A percentile compares a stretch with the other conserved stretches of the same genome.
Evolutionary conservation across 2,888 invertebrate species (phyloP).

Genomic region (Xanthostigma xanthostigma): DNA sequence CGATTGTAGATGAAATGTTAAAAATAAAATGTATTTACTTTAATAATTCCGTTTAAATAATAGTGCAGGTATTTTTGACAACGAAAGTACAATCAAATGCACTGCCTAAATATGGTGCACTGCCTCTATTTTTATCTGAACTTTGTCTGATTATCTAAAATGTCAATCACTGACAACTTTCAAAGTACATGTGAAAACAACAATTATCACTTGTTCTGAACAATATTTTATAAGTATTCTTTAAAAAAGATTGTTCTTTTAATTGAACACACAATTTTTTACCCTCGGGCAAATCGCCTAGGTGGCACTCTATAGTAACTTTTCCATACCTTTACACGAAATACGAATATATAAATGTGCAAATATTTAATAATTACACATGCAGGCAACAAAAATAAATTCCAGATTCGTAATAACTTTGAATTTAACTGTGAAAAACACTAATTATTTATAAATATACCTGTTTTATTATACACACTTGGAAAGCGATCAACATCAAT

Average conservation of each 20-base stretch:
- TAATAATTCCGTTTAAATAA: neutral
- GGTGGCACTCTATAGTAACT: constrained; percentile 14
- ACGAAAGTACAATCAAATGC: neutral
- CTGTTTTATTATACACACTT: constrained; percentile 17
- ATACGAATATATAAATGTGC: neutral
- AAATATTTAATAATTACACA: neutral
- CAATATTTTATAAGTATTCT: too few relatives aligned
- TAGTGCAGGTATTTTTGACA: constrained; percentile 2
- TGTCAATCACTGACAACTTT: too few relatives aligned
- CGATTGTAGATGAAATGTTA: neutral
- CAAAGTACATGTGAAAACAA: too few relatives aligned
- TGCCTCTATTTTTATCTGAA: neutral
- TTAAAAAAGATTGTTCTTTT: too few relatives aligned
- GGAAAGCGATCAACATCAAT: constrained; percentile 31
- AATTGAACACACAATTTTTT: constrained; percentile 9
- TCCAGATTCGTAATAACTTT: too few relatives aligned
- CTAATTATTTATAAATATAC: constrained; percentile 1
- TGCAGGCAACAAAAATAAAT: too few relatives aligned
- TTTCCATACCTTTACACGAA: neutral
- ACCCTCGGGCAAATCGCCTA: constrained; percentile 15
- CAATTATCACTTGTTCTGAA: too few relatives aligned
- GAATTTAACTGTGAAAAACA: too few relatives aligned
- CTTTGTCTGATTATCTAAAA: too few relatives aligned
- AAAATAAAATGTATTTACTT: constrained; percentile 1
- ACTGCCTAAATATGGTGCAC: constrained; percentile 4